phyloP scores from a whole-genome alignment of 92 coral and sea anemone species.

The Anthopleura xanthogrammica region DNA sequence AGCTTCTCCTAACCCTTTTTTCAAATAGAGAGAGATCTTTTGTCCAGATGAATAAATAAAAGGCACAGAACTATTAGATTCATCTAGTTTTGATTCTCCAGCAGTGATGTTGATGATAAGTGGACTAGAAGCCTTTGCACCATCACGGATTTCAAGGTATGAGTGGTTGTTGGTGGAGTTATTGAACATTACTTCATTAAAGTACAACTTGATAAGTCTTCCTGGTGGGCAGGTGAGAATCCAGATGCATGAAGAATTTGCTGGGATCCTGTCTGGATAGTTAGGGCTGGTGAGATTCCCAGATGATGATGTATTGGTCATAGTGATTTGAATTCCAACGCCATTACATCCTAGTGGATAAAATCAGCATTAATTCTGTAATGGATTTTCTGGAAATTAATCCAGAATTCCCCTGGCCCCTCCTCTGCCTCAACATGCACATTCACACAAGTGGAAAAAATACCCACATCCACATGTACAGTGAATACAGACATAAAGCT shows the following conservation, averaged over 20 bases:
- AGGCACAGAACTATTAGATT: neutral
- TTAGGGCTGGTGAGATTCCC: constrained; percentile 40
- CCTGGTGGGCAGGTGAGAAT: constrained; percentile 10
- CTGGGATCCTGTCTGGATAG: constrained; percentile 38
- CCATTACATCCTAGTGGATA: neutral
- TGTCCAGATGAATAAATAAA: neutral
- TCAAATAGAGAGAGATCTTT: neutral
- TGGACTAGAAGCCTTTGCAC: neutral
- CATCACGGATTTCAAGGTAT: neutral
- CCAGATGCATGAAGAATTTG: constrained; percentile 27
- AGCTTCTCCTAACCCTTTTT: neutral
- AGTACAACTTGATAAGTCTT: neutral
- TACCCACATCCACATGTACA: too few relatives aligned
- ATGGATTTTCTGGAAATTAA: too few relatives aligned
- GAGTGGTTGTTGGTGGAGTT: neutral
- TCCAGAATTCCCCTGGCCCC: too few relatives aligned
- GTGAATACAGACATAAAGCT: too few relatives aligned
- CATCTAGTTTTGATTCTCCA: neutral
- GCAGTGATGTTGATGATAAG: neutral
- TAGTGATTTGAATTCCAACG: neutral
- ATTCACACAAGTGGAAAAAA: too few relatives aligned
- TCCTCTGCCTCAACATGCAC: too few relatives aligned
- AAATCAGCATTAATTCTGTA: neutral
- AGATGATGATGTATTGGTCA: neutral
- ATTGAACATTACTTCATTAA: neutral